Evolutionary conservation across 2,113 vertebrate genomes (phyloP).

Genomic region (Siniperca knerii): DNA sequence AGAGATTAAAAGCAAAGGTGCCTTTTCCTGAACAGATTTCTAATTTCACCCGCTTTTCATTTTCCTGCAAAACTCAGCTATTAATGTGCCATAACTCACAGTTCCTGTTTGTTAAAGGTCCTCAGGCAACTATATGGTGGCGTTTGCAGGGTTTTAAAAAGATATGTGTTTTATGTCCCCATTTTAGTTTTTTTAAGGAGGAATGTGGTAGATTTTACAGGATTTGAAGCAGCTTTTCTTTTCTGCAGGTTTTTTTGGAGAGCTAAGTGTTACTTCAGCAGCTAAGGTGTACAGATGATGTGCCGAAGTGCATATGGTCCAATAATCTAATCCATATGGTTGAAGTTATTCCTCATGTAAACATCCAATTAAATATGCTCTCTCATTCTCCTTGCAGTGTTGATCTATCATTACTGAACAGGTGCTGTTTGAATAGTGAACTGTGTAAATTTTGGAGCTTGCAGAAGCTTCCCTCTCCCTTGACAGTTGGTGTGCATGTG

Average conservation of each 20-base stretch:
- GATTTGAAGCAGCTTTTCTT: constrained; percentile 35
- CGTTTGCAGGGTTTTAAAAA: constrained; percentile 14
- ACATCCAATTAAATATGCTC: constrained; percentile 75
- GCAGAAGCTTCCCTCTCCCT: constrained; percentile 36
- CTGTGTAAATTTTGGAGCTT: constrained; percentile 55
- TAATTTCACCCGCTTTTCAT: background rate
- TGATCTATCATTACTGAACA: constrained; percentile 76
- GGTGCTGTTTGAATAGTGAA: constrained; percentile 71
- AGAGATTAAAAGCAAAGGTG: background rate
- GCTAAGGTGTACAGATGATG: constrained; percentile 33
- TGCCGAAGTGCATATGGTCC: constrained; percentile 52
- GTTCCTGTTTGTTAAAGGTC: constrained; percentile 27
- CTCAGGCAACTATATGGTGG: constrained; percentile 1
- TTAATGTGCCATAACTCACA: constrained; percentile 22
- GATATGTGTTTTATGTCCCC: constrained; percentile 6
- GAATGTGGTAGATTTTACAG: constrained; percentile 1
- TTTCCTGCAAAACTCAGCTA: background rate
- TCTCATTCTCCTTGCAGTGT: constrained; percentile 53
- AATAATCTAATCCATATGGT: constrained; percentile 74
- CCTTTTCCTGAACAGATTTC: background rate
- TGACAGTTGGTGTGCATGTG: constrained; percentile 7
- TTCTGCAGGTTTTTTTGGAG: constrained; percentile 10
- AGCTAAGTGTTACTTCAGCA: constrained; percentile 19
- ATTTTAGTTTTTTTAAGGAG: constrained; percentile 17
- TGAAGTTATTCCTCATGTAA: constrained; percentile 71